phyloP scores from a whole-genome alignment of 1,140 invertebrate genomes.

The Drosophila lacertosa region DNA sequence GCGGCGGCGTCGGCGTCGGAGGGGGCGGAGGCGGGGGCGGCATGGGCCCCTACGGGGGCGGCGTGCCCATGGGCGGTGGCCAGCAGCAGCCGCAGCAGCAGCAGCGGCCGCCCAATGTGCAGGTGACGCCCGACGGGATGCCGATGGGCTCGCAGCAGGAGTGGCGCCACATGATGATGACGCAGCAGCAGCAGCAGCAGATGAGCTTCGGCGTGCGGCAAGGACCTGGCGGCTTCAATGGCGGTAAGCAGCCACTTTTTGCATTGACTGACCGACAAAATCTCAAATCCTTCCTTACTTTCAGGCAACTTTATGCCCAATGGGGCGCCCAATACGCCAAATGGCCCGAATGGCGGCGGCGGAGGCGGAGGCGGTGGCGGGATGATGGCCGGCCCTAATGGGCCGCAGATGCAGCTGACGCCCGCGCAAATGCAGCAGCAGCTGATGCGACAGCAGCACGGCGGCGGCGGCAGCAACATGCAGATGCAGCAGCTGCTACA shows the following conservation, averaged over 20 bases:
- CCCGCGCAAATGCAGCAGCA: conserved; percentile 85
- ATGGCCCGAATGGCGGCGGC: conserved; percentile 62
- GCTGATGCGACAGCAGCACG: conserved; percentile 78
- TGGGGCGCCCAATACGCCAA: conserved; percentile 56
- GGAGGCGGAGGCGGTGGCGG: conserved; percentile 42
- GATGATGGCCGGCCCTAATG: conserved; percentile 74
- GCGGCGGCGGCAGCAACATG: conserved; percentile 66
- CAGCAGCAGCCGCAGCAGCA: conserved; percentile 67
- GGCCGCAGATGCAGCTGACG: conserved; percentile 85
- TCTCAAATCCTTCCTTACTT: background rate
- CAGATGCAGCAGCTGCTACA: conserved; percentile 81
- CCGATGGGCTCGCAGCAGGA: conserved; percentile 87
- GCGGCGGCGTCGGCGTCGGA: conserved; percentile 69
- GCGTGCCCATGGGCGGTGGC: conserved; percentile 35
- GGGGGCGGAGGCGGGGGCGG: conserved; percentile 74
- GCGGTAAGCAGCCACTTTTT: conserved; percentile 86
- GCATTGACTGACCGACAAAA: no score
- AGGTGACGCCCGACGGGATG: conserved; percentile 85
- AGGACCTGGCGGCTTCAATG: conserved; percentile 88
- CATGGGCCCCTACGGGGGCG: conserved; percentile 84
- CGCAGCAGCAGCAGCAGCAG: conserved; percentile 88
- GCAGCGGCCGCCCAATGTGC: conserved; percentile 85
- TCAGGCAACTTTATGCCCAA: conserved; percentile 80
- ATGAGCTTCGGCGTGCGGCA: conserved; percentile 86
- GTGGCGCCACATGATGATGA: conserved; percentile 89